Percentiles rank a stretch among this genome's conserved stretches.
phyloP scores from a whole-genome alignment of 2,797 vertebrate genomes.

The Nannoperca obscura region DNA sequence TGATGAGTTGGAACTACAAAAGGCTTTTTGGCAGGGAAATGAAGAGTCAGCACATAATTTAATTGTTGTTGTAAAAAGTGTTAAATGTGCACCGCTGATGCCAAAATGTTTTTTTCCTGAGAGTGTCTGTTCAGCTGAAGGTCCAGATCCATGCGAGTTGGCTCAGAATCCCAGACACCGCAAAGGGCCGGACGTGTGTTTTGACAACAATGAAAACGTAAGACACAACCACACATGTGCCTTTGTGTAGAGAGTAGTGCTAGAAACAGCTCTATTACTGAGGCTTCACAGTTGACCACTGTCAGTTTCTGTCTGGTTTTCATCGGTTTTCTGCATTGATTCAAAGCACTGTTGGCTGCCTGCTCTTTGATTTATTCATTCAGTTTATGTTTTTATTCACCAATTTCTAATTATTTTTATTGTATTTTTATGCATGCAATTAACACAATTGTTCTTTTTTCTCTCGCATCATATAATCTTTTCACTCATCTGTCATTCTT shows the following conservation, averaged over 20 bases:
- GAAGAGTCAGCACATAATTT: slow-evolving; percentile 40
- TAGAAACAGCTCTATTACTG: slow-evolving; percentile 42
- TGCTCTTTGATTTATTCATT: slow-evolving; percentile 35
- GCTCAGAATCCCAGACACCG: slow-evolving; percentile 96
- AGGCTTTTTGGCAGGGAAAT: slow-evolving; percentile 23
- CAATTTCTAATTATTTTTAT: background rate
- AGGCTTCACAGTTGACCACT: slow-evolving; percentile 56
- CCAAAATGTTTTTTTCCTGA: slow-evolving; percentile 67
- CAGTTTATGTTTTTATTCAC: background rate
- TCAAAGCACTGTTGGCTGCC: slow-evolving; percentile 10
- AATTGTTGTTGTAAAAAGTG: slow-evolving; percentile 25
- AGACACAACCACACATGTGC: slow-evolving; percentile 70
- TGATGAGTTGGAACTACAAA: slow-evolving; percentile 10
- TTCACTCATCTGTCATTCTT: slow-evolving; percentile 82
- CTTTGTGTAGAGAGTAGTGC: slow-evolving; percentile 74
- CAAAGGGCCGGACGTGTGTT: slow-evolving; percentile 97
- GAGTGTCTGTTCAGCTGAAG: slow-evolving; percentile 87
- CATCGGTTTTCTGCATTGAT: slow-evolving; percentile 64
- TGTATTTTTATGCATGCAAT: slow-evolving; percentile 46
- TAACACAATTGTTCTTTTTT: slow-evolving; percentile 23
- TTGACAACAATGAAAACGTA: slow-evolving; percentile 94
- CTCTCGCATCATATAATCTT: slow-evolving; percentile 25
- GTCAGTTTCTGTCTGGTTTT: slow-evolving; percentile 65
- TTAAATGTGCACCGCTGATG: slow-evolving; percentile 9
- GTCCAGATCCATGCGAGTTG: slow-evolving; percentile 95